Percentiles rank a stretch among this genome's conserved stretches.
phyloP scores from a whole-genome alignment of 2,888 invertebrate genomes.

The Apodemia zela region DNA sequence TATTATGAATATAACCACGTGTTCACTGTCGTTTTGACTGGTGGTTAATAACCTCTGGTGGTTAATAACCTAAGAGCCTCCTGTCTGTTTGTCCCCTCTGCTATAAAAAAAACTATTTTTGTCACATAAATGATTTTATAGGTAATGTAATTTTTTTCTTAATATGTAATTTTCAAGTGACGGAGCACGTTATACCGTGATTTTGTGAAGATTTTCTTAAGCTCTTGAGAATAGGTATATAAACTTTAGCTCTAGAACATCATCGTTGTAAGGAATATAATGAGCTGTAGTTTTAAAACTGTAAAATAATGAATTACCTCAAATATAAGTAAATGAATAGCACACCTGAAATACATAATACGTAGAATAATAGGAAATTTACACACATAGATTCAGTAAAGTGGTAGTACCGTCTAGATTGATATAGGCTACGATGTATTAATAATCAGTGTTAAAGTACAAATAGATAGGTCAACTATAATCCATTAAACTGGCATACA shows the following conservation, averaged over 20 bases:
- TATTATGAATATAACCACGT: no score
- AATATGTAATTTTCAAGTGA: not conserved
- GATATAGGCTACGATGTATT: not conserved
- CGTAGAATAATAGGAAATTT: not conserved
- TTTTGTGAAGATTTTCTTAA: not conserved
- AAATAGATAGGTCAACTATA: not conserved
- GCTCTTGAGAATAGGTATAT: not conserved
- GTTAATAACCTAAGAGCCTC: no score
- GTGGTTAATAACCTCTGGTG: no score
- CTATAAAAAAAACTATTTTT: no score
- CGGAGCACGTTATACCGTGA: not conserved
- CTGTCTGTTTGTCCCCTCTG: no score
- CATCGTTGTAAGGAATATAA: not conserved
- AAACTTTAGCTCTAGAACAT: not conserved
- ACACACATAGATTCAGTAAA: not conserved
- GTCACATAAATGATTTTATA: no score
- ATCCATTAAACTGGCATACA: not conserved
- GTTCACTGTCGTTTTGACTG: no score
- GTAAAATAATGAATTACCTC: constrained; percentile 7
- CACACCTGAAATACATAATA: not conserved
- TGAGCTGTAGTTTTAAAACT: not conserved
- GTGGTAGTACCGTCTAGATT: not conserved
- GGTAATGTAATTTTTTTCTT: no score
- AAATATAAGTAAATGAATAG: not conserved
- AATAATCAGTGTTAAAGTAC: not conserved